phyloP scores from a whole-genome alignment of 2,113 vertebrate species.

The Pavo muticus region DNA sequence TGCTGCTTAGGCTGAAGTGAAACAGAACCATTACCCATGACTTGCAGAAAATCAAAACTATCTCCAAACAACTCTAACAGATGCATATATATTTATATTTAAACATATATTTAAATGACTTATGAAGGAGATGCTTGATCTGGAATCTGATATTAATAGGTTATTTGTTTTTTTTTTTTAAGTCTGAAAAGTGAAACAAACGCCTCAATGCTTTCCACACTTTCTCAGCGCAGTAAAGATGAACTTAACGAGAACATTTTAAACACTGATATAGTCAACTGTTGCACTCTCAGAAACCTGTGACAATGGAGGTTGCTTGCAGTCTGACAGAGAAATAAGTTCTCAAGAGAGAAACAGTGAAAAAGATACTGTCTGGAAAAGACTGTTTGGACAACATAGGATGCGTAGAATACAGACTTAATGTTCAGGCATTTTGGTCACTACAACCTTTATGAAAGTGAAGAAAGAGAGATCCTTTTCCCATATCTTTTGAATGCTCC shows the following conservation, averaged over 20 bases:
- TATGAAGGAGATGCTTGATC: neutral
- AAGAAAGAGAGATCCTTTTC: neutral
- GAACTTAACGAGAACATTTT: conserved; percentile 57
- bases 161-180: neutral
- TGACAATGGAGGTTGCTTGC: neutral
- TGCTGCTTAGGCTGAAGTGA: neutral
- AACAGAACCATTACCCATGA: neutral
- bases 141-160: neutral
- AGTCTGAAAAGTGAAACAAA: neutral
- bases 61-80: neutral
- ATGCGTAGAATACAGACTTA: neutral
- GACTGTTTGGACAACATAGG: neutral
- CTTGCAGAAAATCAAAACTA: neutral
- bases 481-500: neutral
- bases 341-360: neutral
- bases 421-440: neutral
- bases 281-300: neutral
- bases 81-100: neutral
- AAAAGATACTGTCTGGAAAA: neutral
- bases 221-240: conserved; percentile 11
- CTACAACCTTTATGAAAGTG: neutral
- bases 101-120: neutral
- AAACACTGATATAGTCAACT: conserved; percentile 42
- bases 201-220: neutral
- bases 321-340: neutral